Evolutionary conservation across 2,797 vertebrate species (phyloP).

Genomic region (Taeniopygia guttata): DNA sequence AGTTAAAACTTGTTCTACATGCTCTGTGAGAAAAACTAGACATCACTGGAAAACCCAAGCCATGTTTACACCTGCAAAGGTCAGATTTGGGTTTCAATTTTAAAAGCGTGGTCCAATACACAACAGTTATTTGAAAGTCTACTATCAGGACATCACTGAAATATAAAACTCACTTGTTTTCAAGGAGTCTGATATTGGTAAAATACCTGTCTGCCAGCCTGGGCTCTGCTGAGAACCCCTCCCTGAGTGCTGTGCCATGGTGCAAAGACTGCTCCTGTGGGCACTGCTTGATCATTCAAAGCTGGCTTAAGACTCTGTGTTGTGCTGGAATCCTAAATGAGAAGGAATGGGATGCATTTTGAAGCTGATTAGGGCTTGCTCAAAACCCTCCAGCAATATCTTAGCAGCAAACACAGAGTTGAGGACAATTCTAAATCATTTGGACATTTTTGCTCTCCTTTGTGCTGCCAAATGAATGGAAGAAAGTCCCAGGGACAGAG

Average conservation of each 20-base stretch:
- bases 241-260: neutral
- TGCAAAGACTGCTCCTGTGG: neutral
- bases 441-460: neutral
- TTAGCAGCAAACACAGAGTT: neutral
- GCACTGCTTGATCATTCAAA: neutral
- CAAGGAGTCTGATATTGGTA: neutral
- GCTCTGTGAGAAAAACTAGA: neutral
- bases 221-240: neutral
- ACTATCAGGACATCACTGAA: neutral
- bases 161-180: neutral
- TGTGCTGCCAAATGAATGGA: neutral
- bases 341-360: neutral
- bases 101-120: neutral
- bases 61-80: neutral
- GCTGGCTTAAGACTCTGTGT: neutral
- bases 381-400: neutral
- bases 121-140: neutral
- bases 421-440: neutral
- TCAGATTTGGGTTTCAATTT: neutral
- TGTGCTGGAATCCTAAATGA: neutral
- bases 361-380: neutral
- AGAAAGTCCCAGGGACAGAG: neutral
- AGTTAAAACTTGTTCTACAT: rapidly evolving
- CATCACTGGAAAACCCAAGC: neutral
- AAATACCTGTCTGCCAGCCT: neutral